Conservation (phyloP, 2,888 invertebrate genomes). For the Cheilosia scutellata region DNA sequence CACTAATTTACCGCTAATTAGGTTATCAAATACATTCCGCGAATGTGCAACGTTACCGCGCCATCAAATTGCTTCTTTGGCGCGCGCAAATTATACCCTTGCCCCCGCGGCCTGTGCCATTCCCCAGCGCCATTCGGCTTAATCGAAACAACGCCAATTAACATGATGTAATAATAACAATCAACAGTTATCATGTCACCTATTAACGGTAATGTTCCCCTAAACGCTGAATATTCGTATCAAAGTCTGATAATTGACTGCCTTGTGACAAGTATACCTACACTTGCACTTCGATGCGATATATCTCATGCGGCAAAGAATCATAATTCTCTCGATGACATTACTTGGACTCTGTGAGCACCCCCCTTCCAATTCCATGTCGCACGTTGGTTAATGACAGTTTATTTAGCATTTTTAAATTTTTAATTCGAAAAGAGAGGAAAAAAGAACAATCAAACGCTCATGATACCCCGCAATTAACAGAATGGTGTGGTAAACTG, state of each 20-base stretch:
- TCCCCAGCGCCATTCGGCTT: background rate
- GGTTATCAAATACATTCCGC: constrained; percentile 61
- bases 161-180: constrained; percentile 73
- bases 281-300: constrained; percentile 27
- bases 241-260: constrained; percentile 71
- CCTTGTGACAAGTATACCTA: constrained; percentile 50
- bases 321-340: constrained; percentile 51
- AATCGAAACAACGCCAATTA: constrained; percentile 50
- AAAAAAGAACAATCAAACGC: constrained; percentile 36
- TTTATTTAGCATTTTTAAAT: constrained; percentile 71
- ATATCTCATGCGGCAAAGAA: constrained; percentile 18
- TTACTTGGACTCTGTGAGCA: background rate
- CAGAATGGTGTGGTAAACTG: constrained; percentile 51
- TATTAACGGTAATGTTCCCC: constrained; percentile 73
- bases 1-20: constrained; percentile 71
- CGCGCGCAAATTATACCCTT: constrained; percentile 52
- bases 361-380: constrained; percentile 17
- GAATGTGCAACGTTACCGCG: constrained; percentile 29
- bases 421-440: constrained; percentile 54
- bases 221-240: constrained; percentile 66
- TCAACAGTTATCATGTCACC: constrained; percentile 75
- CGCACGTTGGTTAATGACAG: constrained; percentile 56
- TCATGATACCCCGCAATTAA: constrained; percentile 71
- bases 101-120: background rate
- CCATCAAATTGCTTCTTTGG: constrained; percentile 34